Conservation (phyloP, 2,888 invertebrate genomes). For the Eilema caniola region DNA sequence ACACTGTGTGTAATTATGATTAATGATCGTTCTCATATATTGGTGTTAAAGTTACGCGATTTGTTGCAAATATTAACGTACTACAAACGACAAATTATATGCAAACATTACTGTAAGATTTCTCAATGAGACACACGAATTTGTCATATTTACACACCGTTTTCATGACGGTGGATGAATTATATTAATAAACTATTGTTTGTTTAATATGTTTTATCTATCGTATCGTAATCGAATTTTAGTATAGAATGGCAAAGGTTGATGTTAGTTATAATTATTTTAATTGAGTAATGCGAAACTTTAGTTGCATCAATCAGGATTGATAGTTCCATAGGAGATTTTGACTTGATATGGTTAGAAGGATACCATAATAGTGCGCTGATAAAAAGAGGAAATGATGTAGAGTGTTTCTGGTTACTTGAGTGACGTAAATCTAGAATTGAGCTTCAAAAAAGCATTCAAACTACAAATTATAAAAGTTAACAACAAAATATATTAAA, state of each 20-base stretch:
- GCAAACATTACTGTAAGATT: neutral
- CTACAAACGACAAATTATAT: neutral
- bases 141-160: neutral
- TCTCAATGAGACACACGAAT: neutral
- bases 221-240: neutral
- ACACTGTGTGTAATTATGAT: slow-evolving; percentile 19
- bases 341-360: neutral
- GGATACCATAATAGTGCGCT: neutral
- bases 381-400: too few species aligned
- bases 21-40: slow-evolving; percentile 10
- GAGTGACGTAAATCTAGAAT: too few species aligned
- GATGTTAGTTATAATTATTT: neutral
- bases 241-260: neutral
- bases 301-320: neutral
- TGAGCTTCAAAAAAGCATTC: too few species aligned
- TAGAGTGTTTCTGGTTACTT: too few species aligned
- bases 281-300: neutral
- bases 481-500: too few species aligned
- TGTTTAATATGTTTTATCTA: neutral
- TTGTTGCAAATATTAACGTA: neutral
- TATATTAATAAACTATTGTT: neutral
- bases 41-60: slow-evolving; percentile 2
- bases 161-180: neutral
- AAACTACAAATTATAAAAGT: too few species aligned
- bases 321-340: neutral